Conservation (phyloP, 2,888 invertebrate species). For the Phaedon cochleariae region DNA sequence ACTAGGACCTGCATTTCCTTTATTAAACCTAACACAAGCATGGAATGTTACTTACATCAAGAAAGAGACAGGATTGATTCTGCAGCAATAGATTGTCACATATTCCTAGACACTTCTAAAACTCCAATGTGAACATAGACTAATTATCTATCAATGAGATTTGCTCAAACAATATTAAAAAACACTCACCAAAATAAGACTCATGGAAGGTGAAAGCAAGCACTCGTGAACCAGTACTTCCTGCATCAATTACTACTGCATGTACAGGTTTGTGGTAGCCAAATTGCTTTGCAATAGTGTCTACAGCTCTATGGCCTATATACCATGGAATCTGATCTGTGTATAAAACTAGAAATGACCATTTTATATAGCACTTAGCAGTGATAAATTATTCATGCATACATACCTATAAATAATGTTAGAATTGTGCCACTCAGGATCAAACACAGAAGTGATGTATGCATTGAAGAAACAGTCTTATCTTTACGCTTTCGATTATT, state of each 20-base stretch:
- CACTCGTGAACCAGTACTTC: conserved; percentile 90
- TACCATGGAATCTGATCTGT: conserved; percentile 65
- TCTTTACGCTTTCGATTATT: conserved; percentile 51
- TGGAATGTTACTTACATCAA: too few relatives aligned
- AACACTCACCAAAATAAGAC: conserved; percentile 73
- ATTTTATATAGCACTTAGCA: too few relatives aligned
- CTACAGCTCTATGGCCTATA: conserved; percentile 68
- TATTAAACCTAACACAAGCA: too few relatives aligned
- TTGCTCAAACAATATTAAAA: too few relatives aligned
- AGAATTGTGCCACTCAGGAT: conserved; percentile 58
- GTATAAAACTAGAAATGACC: conserved; percentile 65
- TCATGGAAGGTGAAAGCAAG: conserved; percentile 85
- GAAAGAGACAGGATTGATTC: too few relatives aligned
- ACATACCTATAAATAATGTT: conserved; percentile 57
- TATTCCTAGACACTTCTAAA: too few relatives aligned
- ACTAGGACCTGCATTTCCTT: too few relatives aligned
- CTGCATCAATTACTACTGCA: conserved; percentile 92
- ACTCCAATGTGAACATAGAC: too few relatives aligned
- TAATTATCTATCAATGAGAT: too few relatives aligned
- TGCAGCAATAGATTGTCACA: too few relatives aligned
- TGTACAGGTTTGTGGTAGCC: conserved; percentile 77
- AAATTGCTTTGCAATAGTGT: conserved; percentile 76
- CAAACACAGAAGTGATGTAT: conserved; percentile 57
- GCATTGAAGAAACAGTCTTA: conserved; percentile 52
- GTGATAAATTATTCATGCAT: background rate